Evolutionary conservation across 2,888 invertebrate genomes (phyloP).

Genomic region (Diaperis boleti): DNA sequence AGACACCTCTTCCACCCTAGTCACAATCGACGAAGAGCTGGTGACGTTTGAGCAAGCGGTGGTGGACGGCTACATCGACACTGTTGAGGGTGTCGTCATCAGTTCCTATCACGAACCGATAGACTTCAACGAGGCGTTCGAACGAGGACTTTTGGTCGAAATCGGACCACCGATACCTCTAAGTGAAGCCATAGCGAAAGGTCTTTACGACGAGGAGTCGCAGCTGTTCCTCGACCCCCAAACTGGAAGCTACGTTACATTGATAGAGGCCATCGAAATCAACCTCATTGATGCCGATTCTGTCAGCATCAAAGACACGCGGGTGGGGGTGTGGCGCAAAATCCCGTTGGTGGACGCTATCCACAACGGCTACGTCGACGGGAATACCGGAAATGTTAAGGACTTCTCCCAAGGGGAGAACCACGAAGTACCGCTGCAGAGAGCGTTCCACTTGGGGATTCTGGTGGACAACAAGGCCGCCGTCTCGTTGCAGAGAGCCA

Average conservation of each 20-base stretch:
- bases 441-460: slow-evolving; percentile 84
- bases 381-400: slow-evolving; percentile 77
- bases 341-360: slow-evolving; percentile 84
- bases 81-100: slow-evolving; percentile 78
- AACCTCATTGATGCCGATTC: slow-evolving; percentile 88
- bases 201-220: slow-evolving; percentile 82
- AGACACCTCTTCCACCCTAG: slow-evolving; percentile 87
- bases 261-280: slow-evolving; percentile 85
- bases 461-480: slow-evolving; percentile 85
- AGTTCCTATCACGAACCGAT: slow-evolving; percentile 71
- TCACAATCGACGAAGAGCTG: slow-evolving; percentile 83
- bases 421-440: slow-evolving; percentile 77
- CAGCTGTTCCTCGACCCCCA: slow-evolving; percentile 87
- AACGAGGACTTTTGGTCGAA: slow-evolving; percentile 85
- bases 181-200: slow-evolving; percentile 85
- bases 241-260: slow-evolving; percentile 80
- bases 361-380: slow-evolving; percentile 80
- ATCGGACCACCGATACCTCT: slow-evolving; percentile 84
- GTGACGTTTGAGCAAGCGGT: slow-evolving; percentile 88
- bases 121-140: slow-evolving; percentile 88
- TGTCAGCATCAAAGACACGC: slow-evolving; percentile 83
- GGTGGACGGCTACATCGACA: slow-evolving; percentile 81
- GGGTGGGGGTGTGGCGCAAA: slow-evolving; percentile 81
- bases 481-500: slow-evolving; percentile 84
- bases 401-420: slow-evolving; percentile 74